Evolutionary conservation across 2,113 vertebrate genomes (phyloP).

Genomic region (Salvator merianae): DNA sequence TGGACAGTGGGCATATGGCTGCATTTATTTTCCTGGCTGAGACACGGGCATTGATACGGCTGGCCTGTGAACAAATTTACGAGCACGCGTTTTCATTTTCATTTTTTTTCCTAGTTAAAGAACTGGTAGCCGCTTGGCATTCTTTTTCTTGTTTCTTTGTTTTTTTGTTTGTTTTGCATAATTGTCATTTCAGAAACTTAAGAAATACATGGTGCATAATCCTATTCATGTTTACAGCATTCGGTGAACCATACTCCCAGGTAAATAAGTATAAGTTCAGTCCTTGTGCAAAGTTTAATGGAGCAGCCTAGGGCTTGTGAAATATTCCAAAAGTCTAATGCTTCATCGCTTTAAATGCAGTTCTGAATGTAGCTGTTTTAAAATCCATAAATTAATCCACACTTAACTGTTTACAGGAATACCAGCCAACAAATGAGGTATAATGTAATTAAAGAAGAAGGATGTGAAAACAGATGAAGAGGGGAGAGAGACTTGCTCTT

Average conservation of each 20-base stretch:
- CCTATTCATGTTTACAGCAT: background rate
- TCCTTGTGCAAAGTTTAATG: background rate
- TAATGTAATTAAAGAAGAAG: conserved; percentile 73
- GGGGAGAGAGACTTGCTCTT: conserved; percentile 49
- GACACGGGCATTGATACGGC: background rate
- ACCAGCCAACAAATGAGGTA: conserved; percentile 52
- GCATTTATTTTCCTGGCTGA: conserved; percentile 18
- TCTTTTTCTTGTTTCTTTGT: background rate
- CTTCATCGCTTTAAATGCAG: background rate
- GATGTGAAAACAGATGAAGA: conserved; percentile 60
- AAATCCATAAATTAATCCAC: background rate
- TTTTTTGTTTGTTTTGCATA: background rate
- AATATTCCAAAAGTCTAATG: conserved; percentile 31
- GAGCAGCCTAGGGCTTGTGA: background rate
- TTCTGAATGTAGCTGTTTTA: background rate
- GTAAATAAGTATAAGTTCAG: background rate
- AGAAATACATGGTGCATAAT: background rate
- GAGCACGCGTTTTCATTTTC: background rate
- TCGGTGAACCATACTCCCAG: background rate
- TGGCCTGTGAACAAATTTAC: background rate
- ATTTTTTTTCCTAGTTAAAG: background rate
- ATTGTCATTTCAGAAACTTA: too few relatives aligned
- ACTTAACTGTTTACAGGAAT: background rate
- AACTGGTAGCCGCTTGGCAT: background rate
- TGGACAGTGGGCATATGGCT: conserved; percentile 15